Evolutionary conservation across 2,888 invertebrate species (phyloP).

Genomic region (Cephonodes hylas): DNA sequence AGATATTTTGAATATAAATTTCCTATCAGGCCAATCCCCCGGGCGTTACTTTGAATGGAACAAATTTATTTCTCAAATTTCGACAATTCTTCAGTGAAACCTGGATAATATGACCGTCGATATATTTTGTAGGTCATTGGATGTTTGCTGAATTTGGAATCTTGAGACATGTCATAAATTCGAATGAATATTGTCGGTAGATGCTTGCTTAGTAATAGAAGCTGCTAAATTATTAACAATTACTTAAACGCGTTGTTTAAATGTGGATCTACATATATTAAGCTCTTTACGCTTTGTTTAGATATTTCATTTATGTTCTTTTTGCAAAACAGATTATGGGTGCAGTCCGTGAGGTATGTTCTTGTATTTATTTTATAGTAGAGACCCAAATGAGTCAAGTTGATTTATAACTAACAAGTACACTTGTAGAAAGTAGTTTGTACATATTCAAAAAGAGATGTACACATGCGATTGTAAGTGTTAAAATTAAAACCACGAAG

Average conservation of each 20-base stretch:
- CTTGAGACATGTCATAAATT: not conserved
- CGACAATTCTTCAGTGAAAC: not conserved
- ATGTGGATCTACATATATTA: not conserved
- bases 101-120: not conserved
- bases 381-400: not conserved
- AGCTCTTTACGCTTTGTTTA: not conserved
- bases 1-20: conserved; percentile 33
- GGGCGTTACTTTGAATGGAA: conserved; percentile 24
- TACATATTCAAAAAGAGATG: not conserved
- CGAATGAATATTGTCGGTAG: not conserved
- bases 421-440: not conserved
- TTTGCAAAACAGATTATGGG: not conserved
- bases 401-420: not conserved
- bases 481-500: conserved; percentile 19
- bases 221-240: not conserved
- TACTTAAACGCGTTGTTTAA: not conserved
- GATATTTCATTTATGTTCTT: not conserved
- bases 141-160: not conserved
- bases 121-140: not conserved
- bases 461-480: not conserved
- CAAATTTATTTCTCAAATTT: conserved; percentile 25
- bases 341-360: not conserved
- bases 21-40: conserved; percentile 23
- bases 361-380: not conserved
- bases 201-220: not conserved